These are phyloP conservation scores for Ispidina picta DNA, from an alignment of 2,797 vertebrate genomes.

Conservation along the genomic window DNA sequence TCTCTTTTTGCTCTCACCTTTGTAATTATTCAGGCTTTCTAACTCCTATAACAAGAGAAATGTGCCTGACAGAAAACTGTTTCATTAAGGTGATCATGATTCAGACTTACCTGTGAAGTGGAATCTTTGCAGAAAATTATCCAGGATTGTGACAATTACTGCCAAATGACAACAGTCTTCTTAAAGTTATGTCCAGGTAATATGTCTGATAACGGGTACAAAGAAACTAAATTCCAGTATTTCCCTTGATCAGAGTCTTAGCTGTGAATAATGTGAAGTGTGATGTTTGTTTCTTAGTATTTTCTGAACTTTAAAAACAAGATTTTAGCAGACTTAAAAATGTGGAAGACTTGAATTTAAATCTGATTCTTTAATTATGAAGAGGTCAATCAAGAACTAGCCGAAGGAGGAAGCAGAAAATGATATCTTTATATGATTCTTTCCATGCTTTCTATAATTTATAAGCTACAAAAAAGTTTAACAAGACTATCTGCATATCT, in stretches of 20 bases:
- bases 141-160: neutral
- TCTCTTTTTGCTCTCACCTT: neutral
- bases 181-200: neutral
- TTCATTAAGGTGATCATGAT: neutral
- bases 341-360: neutral
- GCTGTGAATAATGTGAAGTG: neutral
- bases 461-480: neutral
- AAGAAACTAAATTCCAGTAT: neutral
- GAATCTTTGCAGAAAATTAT: neutral
- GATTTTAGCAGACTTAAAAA: neutral
- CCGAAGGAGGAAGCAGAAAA: neutral
- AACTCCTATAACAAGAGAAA: neutral
- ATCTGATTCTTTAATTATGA: neutral
- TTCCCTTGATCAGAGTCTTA: neutral
- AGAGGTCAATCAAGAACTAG: neutral
- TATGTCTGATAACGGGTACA: neutral
- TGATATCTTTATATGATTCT: neutral
- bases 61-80: accelerated
- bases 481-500: neutral
- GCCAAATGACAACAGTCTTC: neutral
- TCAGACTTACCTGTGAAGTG: neutral
- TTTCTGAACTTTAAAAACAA: neutral
- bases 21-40: neutral
- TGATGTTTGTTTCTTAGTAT: neutral
- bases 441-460: neutral